A percentile compares a stretch with the other conserved stretches of the same genome.
phyloP scores from a whole-genome alignment of 2,797 vertebrate species.

The Holocentrus rufus region DNA sequence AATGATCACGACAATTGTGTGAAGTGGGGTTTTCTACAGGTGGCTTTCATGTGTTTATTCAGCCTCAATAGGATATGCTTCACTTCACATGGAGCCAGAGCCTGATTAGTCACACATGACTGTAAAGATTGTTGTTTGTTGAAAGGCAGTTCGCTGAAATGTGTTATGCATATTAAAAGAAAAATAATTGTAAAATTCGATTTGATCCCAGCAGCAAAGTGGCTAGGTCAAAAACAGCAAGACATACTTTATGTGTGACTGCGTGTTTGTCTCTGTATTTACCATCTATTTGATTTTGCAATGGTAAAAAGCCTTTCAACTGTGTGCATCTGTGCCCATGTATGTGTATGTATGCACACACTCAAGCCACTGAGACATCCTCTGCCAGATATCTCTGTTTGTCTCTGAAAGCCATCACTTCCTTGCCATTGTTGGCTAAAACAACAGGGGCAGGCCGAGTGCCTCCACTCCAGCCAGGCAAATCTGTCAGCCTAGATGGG shows the following conservation, averaged over 20 bases:
- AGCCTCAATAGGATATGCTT: too few species aligned
- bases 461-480: slow-evolving; percentile 67
- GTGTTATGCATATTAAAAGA: too few species aligned
- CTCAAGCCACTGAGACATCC: slow-evolving; percentile 67
- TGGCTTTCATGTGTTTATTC: too few species aligned
- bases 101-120: slow-evolving; percentile 10
- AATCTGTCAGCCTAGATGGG: slow-evolving; percentile 67
- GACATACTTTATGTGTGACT: slow-evolving; percentile 25
- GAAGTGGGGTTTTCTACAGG: too few species aligned
- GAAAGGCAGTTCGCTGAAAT: too few species aligned
- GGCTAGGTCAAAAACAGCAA: slow-evolving; percentile 22
- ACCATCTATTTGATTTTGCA: slow-evolving; percentile 29
- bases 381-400: slow-evolving; percentile 77
- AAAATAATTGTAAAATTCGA: too few species aligned
- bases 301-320: slow-evolving; percentile 16
- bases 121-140: slow-evolving; percentile 19
- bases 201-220: slow-evolving; percentile 9
- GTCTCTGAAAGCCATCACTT: slow-evolving; percentile 79
- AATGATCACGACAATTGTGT: neutral
- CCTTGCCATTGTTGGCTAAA: slow-evolving; percentile 82
- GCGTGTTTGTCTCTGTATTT: neutral
- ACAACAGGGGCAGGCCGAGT: slow-evolving; percentile 72
- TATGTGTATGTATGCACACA: slow-evolving; percentile 39
- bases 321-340: slow-evolving; percentile 16
- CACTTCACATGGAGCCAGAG: too few species aligned